Evolutionary conservation across 1,140 invertebrate genomes (phyloP).

Genomic region (Euwallacea similis): DNA sequence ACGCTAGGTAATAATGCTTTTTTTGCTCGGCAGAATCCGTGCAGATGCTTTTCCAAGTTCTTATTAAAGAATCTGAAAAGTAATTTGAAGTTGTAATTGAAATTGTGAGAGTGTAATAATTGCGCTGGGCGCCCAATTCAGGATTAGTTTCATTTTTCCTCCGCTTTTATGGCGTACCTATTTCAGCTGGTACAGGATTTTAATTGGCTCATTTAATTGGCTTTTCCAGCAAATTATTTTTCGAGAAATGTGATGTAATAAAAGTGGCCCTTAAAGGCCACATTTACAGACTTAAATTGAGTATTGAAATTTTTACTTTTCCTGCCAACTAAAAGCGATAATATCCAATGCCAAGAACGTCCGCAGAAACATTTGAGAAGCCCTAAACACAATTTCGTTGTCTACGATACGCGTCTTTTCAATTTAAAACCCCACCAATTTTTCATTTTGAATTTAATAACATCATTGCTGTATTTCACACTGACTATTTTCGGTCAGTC

Average conservation of each 20-base stretch:
- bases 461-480: constrained; percentile 46
- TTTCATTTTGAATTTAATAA: constrained; percentile 55
- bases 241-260: constrained; percentile 2
- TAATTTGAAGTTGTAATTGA: constrained; percentile 52
- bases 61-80: constrained; percentile 49
- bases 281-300: constrained; percentile 2
- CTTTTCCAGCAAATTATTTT: constrained; percentile 42
- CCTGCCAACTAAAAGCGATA: not conserved
- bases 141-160: constrained; percentile 49
- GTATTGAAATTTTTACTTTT: constrained; percentile 1
- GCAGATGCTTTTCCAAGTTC: constrained; percentile 46
- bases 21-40: constrained; percentile 39
- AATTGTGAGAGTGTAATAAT: constrained; percentile 51
- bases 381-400: constrained; percentile 45
- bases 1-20: constrained; percentile 32
- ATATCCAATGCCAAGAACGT: constrained; percentile 6
- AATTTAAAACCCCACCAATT: constrained; percentile 55
- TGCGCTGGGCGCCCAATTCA: constrained; percentile 19
- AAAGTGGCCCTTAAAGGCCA: not conserved
- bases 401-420: constrained; percentile 49
- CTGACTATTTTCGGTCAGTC: constrained; percentile 18
- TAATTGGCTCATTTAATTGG: constrained; percentile 54
- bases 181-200: constrained; percentile 49
- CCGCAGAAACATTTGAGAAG: constrained; percentile 39
- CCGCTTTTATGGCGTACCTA: constrained; percentile 40